Base-by-base conservation (phyloP, 2,113 vertebrate genomes). In the Anser cygnoides region DNA sequence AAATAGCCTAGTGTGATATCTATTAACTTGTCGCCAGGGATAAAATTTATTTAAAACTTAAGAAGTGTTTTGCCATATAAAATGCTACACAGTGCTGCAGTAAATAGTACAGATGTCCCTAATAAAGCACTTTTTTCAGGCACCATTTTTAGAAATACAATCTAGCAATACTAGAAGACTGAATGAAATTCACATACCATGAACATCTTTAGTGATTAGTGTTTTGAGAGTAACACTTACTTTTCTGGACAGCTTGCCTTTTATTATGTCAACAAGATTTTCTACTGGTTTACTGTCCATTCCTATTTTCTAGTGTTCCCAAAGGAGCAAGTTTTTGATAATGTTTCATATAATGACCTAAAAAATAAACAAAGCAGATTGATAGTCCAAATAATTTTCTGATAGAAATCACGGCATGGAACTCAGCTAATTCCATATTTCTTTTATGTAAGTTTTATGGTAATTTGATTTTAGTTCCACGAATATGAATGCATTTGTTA, bases 11-110 rank as follows among this genome's bases (percentile, higher is more conserved):
- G 90, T 80, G 85, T 95, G 96, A 89, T 92, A 93, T 95, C 88
- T 96, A 98, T 97, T 97, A 97, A 95, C 93, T 97, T 98, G 96
- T 97, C 97, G 96, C 80, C 59, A 55, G 95, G 94, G 90, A 96
- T 92, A 96, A 96, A 97, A 97, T 95, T 97, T 97, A 97, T 96
- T 97, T 97, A 97, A 97, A 97, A 97, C 80, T 96, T 94, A 91
- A 84, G 74, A 90, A 94, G 89, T 74, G 59, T 88, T 96, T 93
- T 92, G 59, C 43, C 96, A 75, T 83, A 84, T 65, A 83, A 94
- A 95, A 96, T 90, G 59, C 76, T 97, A 91, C 81, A 85, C 61
- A 90, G 84, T 92, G 33, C 68, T 90, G 78, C 46, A 92, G 91
- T 96, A 97, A 97, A 97, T 95, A 97, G 46, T 68, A 92, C 78